Conservation (phyloP, 2,113 vertebrate genomes). For the Nothobranchius kuhntae region DNA sequence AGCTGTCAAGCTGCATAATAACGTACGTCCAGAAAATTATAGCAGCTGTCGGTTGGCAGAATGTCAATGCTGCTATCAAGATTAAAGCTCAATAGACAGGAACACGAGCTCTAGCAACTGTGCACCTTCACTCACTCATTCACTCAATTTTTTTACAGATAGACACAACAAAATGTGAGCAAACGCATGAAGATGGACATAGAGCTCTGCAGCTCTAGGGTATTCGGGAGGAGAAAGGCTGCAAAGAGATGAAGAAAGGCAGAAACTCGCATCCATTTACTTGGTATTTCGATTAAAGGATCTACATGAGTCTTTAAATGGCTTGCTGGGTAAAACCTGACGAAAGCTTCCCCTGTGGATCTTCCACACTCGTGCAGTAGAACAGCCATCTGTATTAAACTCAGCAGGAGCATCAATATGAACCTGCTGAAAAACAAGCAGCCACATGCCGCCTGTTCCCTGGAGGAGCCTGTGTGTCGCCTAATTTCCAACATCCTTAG, state of each 20-base stretch:
- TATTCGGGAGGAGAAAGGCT: slow-evolving; percentile 12
- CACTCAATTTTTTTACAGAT: slow-evolving; percentile 3
- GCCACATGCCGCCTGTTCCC: slow-evolving; percentile 58
- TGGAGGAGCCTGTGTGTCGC: slow-evolving; percentile 51
- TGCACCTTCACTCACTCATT: slow-evolving; percentile 10
- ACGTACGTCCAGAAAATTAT: slow-evolving; percentile 71
- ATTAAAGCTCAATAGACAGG: slow-evolving; percentile 72
- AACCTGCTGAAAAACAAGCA: slow-evolving; percentile 71
- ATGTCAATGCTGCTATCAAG: slow-evolving; percentile 71
- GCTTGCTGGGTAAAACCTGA: slow-evolving; percentile 49
- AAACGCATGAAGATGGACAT: slow-evolving; percentile 23
- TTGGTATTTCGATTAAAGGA: slow-evolving; percentile 46
- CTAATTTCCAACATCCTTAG: slow-evolving; percentile 72
- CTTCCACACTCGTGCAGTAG: slow-evolving; percentile 60
- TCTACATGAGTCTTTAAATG: slow-evolving; percentile 63
- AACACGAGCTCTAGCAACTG: slow-evolving; percentile 39
- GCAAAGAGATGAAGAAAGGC: slow-evolving; percentile 36
- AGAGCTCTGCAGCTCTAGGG: slow-evolving; percentile 30
- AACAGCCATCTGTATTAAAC: slow-evolving; percentile 63
- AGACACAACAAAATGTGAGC: slow-evolving; percentile 22
- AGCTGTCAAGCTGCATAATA: slow-evolving; percentile 76
- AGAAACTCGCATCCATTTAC: slow-evolving; percentile 43
- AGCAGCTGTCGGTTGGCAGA: slow-evolving; percentile 67
- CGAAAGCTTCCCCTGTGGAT: slow-evolving; percentile 57
- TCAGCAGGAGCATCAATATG: slow-evolving; percentile 61